Conservation (phyloP, 2,888 invertebrate genomes). For the Philaethria dido region DNA sequence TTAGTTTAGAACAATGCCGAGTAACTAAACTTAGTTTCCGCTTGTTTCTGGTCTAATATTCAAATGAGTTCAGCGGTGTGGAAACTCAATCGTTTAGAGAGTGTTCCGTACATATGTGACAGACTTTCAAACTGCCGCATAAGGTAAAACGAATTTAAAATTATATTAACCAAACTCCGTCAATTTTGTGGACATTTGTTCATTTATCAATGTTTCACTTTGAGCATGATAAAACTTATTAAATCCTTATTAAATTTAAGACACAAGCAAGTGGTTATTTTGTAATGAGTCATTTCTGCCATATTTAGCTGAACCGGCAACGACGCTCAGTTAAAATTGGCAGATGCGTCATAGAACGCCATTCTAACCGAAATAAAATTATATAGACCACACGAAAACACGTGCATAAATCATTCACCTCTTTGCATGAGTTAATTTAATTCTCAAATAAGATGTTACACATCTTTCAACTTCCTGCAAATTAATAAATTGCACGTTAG, state of each 20-base stretch:
- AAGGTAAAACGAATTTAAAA: not conserved
- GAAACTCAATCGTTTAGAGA: conserved; percentile 58
- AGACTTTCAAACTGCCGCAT: conserved; percentile 16
- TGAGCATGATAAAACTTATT: too few relatives aligned
- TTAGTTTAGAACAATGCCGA: conserved; percentile 67
- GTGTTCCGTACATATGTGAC: conserved; percentile 43
- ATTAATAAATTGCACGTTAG: not conserved
- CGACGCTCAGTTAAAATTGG: conserved; percentile 60
- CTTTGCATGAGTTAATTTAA: conserved; percentile 32
- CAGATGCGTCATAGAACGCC: conserved; percentile 68
- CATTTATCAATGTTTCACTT: too few relatives aligned
- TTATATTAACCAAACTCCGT: not conserved
- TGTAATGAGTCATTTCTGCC: conserved; percentile 61
- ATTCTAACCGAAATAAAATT: conserved; percentile 50
- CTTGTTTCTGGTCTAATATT: conserved; percentile 66
- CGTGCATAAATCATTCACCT: conserved; percentile 43
- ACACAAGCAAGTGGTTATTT: not conserved
- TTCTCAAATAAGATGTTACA: conserved; percentile 23
- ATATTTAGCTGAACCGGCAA: conserved; percentile 62
- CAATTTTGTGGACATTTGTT: not conserved
- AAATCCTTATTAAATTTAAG: not conserved
- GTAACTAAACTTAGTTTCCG: conserved; percentile 57
- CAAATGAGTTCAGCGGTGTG: conserved; percentile 65
- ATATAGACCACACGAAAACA: conserved; percentile 28
- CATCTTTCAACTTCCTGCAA: conserved; percentile 7